These are phyloP conservation scores for Chrysocyon brachyurus DNA, from an alignment of 2,797 vertebrate species.

Conservation along the genomic window DNA sequence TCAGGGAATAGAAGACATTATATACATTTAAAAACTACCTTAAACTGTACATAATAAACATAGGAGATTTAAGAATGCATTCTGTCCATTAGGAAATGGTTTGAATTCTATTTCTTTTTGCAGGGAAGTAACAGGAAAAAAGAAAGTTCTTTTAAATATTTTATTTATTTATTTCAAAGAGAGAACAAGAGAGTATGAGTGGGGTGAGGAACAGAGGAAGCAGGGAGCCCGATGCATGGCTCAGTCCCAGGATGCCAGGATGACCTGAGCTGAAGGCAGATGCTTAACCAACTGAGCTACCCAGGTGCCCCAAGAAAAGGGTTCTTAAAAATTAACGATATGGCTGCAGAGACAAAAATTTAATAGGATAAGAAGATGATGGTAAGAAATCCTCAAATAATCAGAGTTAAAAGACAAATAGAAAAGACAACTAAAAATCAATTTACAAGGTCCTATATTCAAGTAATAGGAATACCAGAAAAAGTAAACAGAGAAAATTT, in stretches of 20 bases:
- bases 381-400: neutral
- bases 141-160: neutral
- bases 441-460: neutral
- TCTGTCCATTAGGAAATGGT: neutral
- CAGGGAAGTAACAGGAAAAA: neutral
- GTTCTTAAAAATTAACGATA: neutral
- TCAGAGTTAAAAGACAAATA: neutral
- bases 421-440: neutral
- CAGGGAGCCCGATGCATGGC: too few relatives aligned
- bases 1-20: neutral
- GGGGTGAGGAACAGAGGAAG: too few relatives aligned
- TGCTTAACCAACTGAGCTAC: too few relatives aligned
- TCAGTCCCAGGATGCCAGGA: too few relatives aligned
- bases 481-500: slow-evolving; percentile 3
- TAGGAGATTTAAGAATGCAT: neutral
- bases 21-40: neutral
- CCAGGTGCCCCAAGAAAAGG: neutral
- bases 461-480: neutral
- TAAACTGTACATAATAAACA: neutral
- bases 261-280: too few relatives aligned
- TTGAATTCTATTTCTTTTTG: neutral
- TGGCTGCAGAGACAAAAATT: neutral
- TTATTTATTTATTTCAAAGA: too few relatives aligned
- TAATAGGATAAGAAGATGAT: neutral
- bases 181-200: too few relatives aligned